Evolutionary conservation across 2,888 invertebrate species (phyloP).

Genomic region (Cosmorhoe ocellata): DNA sequence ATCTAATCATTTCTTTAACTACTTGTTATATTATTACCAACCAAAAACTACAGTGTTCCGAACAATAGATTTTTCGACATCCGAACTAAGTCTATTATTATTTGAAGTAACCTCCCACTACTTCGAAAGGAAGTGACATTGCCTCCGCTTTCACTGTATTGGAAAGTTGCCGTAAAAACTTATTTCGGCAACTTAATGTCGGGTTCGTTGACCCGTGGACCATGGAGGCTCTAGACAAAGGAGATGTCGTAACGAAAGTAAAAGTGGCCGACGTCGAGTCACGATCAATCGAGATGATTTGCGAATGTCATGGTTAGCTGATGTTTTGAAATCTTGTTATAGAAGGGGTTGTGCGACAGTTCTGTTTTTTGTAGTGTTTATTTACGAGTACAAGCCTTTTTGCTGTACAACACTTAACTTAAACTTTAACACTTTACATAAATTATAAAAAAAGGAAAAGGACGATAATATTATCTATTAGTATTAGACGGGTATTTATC

Average conservation of each 20-base stretch:
- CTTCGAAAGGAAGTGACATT: conserved; percentile 79
- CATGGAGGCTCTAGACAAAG: conserved; percentile 70
- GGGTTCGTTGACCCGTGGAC: conserved; percentile 74
- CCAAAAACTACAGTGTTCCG: conserved; percentile 36
- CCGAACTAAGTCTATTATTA: conserved; percentile 59
- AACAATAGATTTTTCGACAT: conserved; percentile 60
- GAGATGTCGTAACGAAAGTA: conserved; percentile 74
- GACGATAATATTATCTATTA: no score
- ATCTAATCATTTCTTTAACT: neutral
- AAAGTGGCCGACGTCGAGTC: conserved; percentile 60
- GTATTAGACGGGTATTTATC: no score
- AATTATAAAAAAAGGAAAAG: no score
- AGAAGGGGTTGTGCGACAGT: no score
- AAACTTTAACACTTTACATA: no score
- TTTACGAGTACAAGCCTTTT: neutral
- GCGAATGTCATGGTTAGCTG: conserved; percentile 78
- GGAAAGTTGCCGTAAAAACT: conserved; percentile 82
- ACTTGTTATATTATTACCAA: conserved; percentile 23
- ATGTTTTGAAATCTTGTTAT: conserved; percentile 40
- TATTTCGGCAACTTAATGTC: conserved; percentile 79
- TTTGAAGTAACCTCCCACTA: conserved; percentile 73
- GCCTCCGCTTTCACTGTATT: conserved; percentile 81
- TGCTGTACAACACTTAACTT: no score
- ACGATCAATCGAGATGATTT: conserved; percentile 72
- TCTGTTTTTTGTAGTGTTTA: conserved; percentile 45